phyloP scores from a whole-genome alignment of 2,113 vertebrate genomes.

The Lynx canadensis region DNA sequence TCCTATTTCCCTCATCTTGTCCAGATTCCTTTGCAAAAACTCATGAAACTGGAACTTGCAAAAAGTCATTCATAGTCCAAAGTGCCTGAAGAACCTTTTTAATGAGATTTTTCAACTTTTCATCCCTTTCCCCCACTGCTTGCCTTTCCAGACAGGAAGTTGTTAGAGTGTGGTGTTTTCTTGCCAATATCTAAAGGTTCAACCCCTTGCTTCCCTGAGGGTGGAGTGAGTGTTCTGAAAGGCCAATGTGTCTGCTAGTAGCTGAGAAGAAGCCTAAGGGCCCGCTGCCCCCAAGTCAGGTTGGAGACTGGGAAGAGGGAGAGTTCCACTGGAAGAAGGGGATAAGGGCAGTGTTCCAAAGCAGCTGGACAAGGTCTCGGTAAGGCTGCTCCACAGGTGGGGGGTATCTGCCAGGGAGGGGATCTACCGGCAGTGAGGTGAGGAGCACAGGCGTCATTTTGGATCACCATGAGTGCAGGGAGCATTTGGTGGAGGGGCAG shows the following conservation, averaged over 20 bases:
- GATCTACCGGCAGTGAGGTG: neutral
- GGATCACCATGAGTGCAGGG: neutral
- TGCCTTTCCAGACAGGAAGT: slow-evolving; percentile 54
- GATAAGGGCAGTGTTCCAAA: neutral
- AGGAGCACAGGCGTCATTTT: fast-evolving
- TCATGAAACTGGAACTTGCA: slow-evolving; percentile 25
- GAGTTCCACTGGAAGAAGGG: neutral
- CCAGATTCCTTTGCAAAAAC: slow-evolving; percentile 53
- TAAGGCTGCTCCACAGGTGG: neutral
- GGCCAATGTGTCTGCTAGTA: neutral
- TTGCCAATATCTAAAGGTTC: neutral
- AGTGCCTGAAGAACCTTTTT: slow-evolving; percentile 48
- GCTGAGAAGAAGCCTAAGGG: neutral
- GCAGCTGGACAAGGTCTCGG: neutral
- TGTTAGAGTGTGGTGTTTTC: neutral
- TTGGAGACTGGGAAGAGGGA: too few species aligned
- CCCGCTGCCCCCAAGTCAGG: neutral
- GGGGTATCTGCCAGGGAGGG: neutral
- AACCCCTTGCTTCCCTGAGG: neutral
- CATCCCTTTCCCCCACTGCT: neutral
- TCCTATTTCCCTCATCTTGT: neutral
- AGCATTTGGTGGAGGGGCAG: neutral
- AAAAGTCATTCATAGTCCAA: slow-evolving; percentile 19
- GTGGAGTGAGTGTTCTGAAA: neutral
- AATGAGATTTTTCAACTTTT: slow-evolving; percentile 49